Evolutionary conservation across 2,797 vertebrate genomes (phyloP).

Genomic region (Sebastolobus altivelis): DNA sequence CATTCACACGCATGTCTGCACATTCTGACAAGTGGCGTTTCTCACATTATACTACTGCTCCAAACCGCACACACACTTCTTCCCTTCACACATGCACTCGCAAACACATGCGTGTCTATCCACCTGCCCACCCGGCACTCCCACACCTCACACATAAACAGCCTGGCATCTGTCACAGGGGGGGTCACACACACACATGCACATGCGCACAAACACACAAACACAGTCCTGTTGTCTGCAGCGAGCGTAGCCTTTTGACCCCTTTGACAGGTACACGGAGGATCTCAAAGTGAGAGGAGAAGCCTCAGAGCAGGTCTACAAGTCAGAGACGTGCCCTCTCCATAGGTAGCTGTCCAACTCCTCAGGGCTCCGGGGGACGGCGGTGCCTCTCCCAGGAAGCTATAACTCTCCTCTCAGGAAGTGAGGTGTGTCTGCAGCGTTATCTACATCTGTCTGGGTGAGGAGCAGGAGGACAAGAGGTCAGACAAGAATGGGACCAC

Average conservation of each 20-base stretch:
- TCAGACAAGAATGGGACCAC: slow-evolving; percentile 81
- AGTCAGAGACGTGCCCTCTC: slow-evolving; percentile 85
- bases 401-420: slow-evolving; percentile 84
- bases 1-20: slow-evolving; percentile 62
- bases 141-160: slow-evolving; percentile 76
- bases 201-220: slow-evolving; percentile 64
- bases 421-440: slow-evolving; percentile 82
- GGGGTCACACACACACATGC: slow-evolving; percentile 42
- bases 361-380: slow-evolving; percentile 75
- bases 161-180: slow-evolving; percentile 83
- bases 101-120: slow-evolving; percentile 58
- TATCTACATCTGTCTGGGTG: slow-evolving; percentile 82
- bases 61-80: slow-evolving; percentile 42
- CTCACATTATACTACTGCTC: slow-evolving; percentile 54
- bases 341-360: slow-evolving; percentile 83
- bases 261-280: slow-evolving; percentile 85
- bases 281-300: slow-evolving; percentile 82
- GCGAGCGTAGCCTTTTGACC: slow-evolving; percentile 78
- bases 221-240: slow-evolving; percentile 74
- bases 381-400: slow-evolving; percentile 83
- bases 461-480: slow-evolving; percentile 80
- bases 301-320: slow-evolving; percentile 80
- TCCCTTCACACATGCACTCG: slow-evolving; percentile 48
- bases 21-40: slow-evolving; percentile 72
- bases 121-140: slow-evolving; percentile 71